Evolutionary conservation across 2,888 invertebrate genomes (phyloP).

Genomic region (Labia minor): DNA sequence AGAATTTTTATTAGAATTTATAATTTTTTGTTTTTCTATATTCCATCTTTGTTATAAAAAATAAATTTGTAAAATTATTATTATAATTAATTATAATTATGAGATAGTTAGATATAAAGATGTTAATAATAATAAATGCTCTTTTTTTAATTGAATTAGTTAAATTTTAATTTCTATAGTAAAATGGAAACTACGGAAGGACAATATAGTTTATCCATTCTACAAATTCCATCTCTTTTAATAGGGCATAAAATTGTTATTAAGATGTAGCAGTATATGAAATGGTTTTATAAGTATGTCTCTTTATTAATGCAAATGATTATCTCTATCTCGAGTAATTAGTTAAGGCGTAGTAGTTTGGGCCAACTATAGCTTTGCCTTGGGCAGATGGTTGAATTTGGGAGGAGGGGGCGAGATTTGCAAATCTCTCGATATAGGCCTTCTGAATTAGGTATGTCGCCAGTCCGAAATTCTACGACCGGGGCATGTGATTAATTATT

Average conservation of each 20-base stretch:
- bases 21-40: not conserved
- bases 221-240: slow-evolving; percentile 4
- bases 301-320: slow-evolving; percentile 13
- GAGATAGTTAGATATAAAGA: too few relatives aligned
- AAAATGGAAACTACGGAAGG: not conserved
- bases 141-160: too few relatives aligned
- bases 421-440: not conserved
- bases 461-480: not conserved
- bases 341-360: not conserved
- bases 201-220: not conserved
- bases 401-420: not conserved
- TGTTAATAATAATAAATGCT: too few relatives aligned
- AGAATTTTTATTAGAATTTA: not conserved
- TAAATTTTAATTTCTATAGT: not conserved
- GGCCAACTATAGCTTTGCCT: not conserved
- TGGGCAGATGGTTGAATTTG: not conserved
- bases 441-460: not conserved
- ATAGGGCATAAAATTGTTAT: slow-evolving; percentile 8
- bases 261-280: not conserved
- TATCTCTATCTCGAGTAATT: not conserved
- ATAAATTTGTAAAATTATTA: not conserved
- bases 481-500: not conserved
- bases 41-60: not conserved
- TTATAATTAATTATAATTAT: not conserved
- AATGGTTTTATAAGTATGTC: not conserved